These are phyloP conservation scores for Falco berigora DNA, from an alignment of 2,797 vertebrate species.

Conservation along the genomic window DNA sequence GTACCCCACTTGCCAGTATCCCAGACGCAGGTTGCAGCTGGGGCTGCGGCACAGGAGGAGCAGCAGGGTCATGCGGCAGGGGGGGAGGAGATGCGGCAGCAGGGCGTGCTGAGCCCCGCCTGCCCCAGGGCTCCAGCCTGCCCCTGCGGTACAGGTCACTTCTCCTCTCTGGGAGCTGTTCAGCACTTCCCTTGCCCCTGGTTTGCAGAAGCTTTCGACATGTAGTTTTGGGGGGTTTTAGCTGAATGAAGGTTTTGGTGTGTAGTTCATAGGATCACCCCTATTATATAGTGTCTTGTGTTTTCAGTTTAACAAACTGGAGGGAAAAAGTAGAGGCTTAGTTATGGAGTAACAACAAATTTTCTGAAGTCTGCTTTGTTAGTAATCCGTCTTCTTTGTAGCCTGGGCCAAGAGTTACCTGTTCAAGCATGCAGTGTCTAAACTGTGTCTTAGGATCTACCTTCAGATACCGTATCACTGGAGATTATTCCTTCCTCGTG, in stretches of 20 bases:
- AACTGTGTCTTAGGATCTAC: background rate
- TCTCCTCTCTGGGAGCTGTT: background rate
- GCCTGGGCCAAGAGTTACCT: background rate
- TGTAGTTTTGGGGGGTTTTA: background rate
- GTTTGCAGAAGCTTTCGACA: fast-evolving
- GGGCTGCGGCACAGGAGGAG: background rate
- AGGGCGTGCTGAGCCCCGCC: background rate
- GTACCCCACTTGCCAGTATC: background rate
- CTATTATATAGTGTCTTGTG: background rate
- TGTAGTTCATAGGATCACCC: background rate
- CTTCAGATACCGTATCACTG: background rate
- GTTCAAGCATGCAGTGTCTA: background rate
- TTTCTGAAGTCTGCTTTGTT: background rate
- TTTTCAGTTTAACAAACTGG: background rate
- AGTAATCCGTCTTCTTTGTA: background rate
- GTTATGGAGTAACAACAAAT: background rate
- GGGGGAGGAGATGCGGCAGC: background rate
- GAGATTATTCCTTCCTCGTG: background rate
- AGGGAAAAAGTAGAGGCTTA: background rate
- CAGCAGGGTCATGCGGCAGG: background rate
- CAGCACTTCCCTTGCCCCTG: background rate
- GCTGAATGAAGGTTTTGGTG: background rate
- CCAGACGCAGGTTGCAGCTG: fast-evolving
- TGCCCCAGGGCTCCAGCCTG: background rate
- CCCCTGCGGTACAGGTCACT: background rate